Conservation (phyloP, 2,113 vertebrate genomes). For the Platichthys flesus region DNA sequence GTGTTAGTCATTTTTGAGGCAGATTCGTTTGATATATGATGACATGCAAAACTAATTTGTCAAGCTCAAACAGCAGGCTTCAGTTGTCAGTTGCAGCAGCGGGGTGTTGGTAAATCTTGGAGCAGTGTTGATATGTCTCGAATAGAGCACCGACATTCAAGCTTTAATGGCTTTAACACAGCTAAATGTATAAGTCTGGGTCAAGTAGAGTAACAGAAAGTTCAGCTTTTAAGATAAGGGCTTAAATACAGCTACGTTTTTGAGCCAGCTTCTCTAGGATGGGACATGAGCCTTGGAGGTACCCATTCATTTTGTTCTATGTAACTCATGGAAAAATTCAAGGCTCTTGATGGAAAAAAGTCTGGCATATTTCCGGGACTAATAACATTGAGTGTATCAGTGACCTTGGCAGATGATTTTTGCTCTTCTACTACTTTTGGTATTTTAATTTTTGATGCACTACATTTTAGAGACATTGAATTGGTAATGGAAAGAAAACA, state of each 20-base stretch:
- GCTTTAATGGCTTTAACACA: constrained; percentile 10
- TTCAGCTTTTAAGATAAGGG: background rate
- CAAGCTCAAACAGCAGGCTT: constrained; percentile 14
- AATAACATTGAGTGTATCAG: too few relatives aligned
- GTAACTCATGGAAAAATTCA: too few relatives aligned
- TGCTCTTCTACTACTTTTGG: background rate
- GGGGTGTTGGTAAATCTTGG: constrained; percentile 22
- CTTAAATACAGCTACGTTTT: background rate
- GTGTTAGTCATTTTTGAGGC: constrained; percentile 18
- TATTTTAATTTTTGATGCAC: background rate
- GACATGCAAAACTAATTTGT: constrained; percentile 41
- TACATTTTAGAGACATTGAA: background rate
- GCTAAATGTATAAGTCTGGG: constrained; percentile 1
- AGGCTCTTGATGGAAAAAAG: too few relatives aligned
- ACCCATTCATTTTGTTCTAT: too few relatives aligned
- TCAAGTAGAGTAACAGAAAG: background rate
- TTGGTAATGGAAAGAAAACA: constrained; percentile 2
- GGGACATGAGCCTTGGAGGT: too few relatives aligned
- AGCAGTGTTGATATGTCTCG: constrained; percentile 3
- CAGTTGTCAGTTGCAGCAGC: constrained; percentile 23
- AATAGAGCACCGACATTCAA: constrained; percentile 9
- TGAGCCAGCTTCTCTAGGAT: background rate
- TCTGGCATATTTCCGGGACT: too few relatives aligned
- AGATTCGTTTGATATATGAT: constrained; percentile 43
- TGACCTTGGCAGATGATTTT: background rate